A percentile compares a stretch with the other conserved stretches of the same genome.
Evolutionary conservation across 2,888 invertebrate species (phyloP).

Genomic region (Eristalis arbustorum): DNA sequence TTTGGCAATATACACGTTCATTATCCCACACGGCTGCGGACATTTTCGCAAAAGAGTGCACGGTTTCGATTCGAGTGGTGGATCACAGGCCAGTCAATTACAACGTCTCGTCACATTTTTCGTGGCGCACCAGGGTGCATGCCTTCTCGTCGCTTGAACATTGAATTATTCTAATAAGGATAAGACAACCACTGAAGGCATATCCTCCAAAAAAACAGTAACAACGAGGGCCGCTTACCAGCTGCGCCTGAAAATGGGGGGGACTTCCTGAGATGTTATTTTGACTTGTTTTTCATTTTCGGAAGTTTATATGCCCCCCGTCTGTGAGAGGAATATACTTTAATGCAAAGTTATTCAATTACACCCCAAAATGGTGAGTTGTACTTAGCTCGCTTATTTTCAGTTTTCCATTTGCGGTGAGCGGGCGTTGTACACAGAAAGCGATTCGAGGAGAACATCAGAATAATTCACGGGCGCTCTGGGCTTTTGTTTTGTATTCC

Average conservation of each 20-base stretch:
- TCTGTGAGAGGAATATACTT: background rate
- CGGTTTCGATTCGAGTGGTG: background rate
- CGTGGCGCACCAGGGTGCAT: background rate
- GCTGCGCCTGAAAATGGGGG: background rate
- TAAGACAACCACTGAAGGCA: background rate
- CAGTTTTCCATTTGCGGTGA: background rate
- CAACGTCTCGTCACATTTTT: background rate
- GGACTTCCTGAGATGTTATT: background rate
- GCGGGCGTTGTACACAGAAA: background rate
- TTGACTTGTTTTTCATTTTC: background rate
- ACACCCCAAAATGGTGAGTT: background rate
- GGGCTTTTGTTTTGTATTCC: background rate
- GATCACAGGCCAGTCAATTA: background rate
- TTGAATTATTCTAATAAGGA: background rate
- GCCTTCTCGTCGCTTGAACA: background rate
- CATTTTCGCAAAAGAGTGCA: background rate
- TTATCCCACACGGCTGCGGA: background rate
- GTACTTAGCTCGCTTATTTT: background rate
- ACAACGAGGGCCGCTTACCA: background rate
- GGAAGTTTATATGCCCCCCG: background rate
- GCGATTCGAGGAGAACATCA: background rate
- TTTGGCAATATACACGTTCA: background rate
- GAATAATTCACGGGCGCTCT: background rate
- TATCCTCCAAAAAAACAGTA: background rate
- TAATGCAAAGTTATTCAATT: conserved; percentile 5